These are phyloP conservation scores for Acholoe squamosa DNA, from an alignment of 2,888 invertebrate species.

Conservation along the genomic window DNA sequence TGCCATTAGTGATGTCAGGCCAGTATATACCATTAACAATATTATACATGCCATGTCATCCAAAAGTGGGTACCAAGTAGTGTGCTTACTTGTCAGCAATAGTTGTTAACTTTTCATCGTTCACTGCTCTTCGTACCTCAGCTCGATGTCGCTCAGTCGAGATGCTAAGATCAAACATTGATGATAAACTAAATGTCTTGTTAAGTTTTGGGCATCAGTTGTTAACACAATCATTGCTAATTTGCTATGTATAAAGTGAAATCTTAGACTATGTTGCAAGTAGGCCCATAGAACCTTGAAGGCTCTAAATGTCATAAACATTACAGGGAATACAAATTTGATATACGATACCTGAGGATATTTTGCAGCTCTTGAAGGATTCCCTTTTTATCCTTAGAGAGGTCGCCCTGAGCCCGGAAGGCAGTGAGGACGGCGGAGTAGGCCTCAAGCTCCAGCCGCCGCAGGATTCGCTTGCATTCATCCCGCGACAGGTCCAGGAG, in stretches of 20 bases:
- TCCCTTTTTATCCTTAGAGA: conserved; percentile 92
- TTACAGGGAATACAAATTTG: too few relatives aligned
- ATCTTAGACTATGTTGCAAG: too few relatives aligned
- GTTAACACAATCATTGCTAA: too few relatives aligned
- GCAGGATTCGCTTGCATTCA: conserved; percentile 93
- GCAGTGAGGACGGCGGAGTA: conserved; percentile 95
- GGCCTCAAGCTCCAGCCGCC: conserved; percentile 94
- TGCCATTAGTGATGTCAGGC: too few relatives aligned
- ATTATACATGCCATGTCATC: too few relatives aligned
- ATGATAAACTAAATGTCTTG: too few relatives aligned
- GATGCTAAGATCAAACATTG: conserved; percentile 90
- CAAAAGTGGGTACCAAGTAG: too few relatives aligned
- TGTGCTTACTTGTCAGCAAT: conserved; percentile 91
- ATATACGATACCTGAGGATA: conserved; percentile 84
- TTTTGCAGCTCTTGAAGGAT: conserved; percentile 92
- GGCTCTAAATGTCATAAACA: too few relatives aligned
- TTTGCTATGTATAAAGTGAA: too few relatives aligned
- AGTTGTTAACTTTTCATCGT: conserved; percentile 93
- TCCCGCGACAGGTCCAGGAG: conserved; percentile 93
- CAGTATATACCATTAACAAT: too few relatives aligned
- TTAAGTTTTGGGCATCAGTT: too few relatives aligned
- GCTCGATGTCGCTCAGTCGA: conserved; percentile 95
- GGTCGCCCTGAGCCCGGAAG: conserved; percentile 94
- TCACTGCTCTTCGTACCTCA: conserved; percentile 94
- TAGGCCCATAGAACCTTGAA: too few relatives aligned